phyloP scores from a whole-genome alignment of 2,113 vertebrate species.

The Enhydra lutris region DNA sequence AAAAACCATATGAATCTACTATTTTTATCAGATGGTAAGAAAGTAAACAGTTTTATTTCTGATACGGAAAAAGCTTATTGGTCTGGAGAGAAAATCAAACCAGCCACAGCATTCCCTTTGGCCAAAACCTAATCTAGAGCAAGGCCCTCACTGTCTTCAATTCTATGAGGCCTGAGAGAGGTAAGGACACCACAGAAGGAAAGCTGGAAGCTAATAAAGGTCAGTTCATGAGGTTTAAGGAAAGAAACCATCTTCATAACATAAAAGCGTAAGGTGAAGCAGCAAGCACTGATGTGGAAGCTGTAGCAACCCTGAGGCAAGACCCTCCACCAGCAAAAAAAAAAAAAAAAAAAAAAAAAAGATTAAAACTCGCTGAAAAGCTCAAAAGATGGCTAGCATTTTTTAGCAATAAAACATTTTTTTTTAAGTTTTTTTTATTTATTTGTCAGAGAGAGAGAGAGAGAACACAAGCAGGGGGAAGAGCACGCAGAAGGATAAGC shows the following conservation, averaged over 20 bases:
- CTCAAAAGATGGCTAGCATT: not conserved
- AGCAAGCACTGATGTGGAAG: not conserved
- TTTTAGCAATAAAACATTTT: not conserved
- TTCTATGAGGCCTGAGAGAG: not conserved
- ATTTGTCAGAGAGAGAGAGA: too few species aligned
- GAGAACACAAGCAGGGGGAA: too few species aligned
- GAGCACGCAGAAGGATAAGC: too few species aligned
- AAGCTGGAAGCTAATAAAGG: not conserved
- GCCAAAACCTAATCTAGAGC: not conserved
- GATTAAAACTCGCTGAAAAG: not conserved
- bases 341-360: not conserved
- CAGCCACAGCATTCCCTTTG: not conserved
- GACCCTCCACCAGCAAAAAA: not conserved
- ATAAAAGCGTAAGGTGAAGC: not conserved
- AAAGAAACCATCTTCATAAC: not conserved
- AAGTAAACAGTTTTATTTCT: not conserved
- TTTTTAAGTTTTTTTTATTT: not conserved
- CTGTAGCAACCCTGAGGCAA: not conserved
- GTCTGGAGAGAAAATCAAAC: not conserved
- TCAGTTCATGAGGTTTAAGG: not conserved
- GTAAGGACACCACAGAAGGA: not conserved
- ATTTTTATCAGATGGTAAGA: not conserved
- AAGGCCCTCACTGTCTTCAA: not conserved
- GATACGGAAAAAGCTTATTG: not conserved
- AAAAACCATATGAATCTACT: not conserved